phyloP scores from a whole-genome alignment of 2,113 vertebrate species.

The Odontophorus gujanensis region DNA sequence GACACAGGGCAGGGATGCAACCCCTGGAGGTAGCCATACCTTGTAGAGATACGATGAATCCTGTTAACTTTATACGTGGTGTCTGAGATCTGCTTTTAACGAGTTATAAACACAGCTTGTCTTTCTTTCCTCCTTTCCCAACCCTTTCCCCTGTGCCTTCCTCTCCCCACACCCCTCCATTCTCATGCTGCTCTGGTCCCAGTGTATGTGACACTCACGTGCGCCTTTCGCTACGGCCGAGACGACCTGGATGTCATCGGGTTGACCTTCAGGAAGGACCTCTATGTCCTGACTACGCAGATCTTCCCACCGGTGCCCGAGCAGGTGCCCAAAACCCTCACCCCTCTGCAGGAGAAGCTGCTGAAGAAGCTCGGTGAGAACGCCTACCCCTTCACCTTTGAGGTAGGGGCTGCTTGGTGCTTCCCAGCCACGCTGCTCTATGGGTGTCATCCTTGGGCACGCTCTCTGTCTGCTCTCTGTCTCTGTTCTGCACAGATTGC shows the following conservation, averaged over 20 bases:
- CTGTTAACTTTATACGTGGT: background rate
- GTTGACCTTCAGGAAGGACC: constrained; percentile 89
- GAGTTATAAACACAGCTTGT: background rate
- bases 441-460: accelerated
- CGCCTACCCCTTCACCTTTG: constrained; percentile 85
- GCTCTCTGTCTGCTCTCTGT: background rate
- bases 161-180: background rate
- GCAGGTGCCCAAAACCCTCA: constrained; percentile 66
- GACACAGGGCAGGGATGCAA: background rate
- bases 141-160: background rate
- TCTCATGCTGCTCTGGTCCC: background rate
- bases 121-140: background rate
- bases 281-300: constrained; percentile 84
- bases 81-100: background rate
- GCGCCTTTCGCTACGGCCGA: constrained; percentile 89
- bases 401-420: constrained; percentile 69
- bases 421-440: accelerated
- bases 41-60: background rate
- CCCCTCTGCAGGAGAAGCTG: constrained; percentile 83
- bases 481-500: constrained; percentile 78
- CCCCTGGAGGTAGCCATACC: background rate
- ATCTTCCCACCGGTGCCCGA: constrained; percentile 77
- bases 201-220: constrained; percentile 88
- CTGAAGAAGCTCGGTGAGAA: constrained; percentile 86
- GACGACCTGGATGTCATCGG: constrained; percentile 91